phyloP scores from a whole-genome alignment of 2,113 vertebrate species.

The Microtus richardsoni region DNA sequence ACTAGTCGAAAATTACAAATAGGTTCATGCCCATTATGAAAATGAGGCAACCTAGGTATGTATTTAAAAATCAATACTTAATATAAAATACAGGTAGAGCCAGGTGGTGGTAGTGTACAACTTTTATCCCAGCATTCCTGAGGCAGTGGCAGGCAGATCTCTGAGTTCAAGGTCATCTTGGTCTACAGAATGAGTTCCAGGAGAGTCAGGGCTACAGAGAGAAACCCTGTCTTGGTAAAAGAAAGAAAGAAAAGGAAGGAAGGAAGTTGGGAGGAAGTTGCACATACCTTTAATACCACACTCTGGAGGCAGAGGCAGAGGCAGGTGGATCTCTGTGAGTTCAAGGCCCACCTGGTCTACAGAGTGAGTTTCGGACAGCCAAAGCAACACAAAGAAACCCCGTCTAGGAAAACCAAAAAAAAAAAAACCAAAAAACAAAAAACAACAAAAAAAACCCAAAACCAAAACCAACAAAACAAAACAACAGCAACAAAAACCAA shows the following conservation, averaged over 20 bases:
- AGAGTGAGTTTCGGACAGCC: not conserved
- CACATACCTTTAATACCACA: not conserved
- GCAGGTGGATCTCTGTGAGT: not conserved
- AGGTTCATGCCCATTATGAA: not conserved
- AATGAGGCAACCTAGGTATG: not conserved
- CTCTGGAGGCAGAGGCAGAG: not conserved
- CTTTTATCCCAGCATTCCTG: not conserved
- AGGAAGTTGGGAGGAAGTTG: not conserved
- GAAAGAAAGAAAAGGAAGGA: not conserved
- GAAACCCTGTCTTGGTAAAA: not conserved
- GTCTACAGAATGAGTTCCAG: not conserved
- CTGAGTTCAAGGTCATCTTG: not conserved
- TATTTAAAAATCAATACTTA: not conserved
- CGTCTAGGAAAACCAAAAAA: not conserved
- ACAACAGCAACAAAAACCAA: too few species aligned
- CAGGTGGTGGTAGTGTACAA: not conserved
- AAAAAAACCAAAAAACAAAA: too few species aligned
- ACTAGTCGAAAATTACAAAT: not conserved
- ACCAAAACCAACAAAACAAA: too few species aligned
- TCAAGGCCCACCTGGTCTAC: not conserved
- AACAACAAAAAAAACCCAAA: too few species aligned
- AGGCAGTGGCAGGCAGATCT: not conserved
- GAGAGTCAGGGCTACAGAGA: not conserved
- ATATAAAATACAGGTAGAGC: not conserved
- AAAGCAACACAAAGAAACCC: not conserved